phyloP scores from a whole-genome alignment of 2,888 invertebrate genomes.

The Cryptosula pallasiana region DNA sequence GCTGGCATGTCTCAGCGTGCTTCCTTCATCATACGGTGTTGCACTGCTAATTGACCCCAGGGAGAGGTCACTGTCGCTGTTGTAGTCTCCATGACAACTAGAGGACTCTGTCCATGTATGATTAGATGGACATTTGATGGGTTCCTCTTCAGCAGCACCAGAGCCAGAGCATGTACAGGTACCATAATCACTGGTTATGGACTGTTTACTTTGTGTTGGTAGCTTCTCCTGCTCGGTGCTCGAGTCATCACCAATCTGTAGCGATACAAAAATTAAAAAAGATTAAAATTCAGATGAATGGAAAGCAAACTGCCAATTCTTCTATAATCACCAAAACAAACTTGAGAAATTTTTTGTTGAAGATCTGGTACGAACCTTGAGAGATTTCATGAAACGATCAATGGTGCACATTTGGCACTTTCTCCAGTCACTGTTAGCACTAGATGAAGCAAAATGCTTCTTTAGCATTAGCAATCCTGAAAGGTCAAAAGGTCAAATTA shows the following conservation, averaged over 20 bases:
- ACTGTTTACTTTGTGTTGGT: background rate
- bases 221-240: background rate
- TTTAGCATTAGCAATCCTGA: constrained; percentile 5
- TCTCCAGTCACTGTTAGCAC: constrained; percentile 9
- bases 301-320: too few relatives aligned
- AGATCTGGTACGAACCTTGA: background rate
- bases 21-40: background rate
- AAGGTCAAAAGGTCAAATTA: too few relatives aligned
- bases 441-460: background rate
- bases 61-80: constrained; percentile 24
- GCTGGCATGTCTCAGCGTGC: background rate
- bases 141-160: background rate
- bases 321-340: too few relatives aligned
- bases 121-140: background rate
- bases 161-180: constrained; percentile 25
- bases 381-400: constrained; percentile 18
- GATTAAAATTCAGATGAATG: too few relatives aligned
- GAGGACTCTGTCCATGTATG: constrained; percentile 6
- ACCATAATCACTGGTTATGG: constrained; percentile 25
- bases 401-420: constrained; percentile 16
- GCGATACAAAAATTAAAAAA: too few relatives aligned
- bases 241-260: background rate
- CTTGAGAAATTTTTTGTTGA: too few relatives aligned
- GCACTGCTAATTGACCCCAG: background rate
- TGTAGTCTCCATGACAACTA: constrained; percentile 25